Conservation (phyloP, 2,113 vertebrate genomes). For the Mugil cephalus region DNA sequence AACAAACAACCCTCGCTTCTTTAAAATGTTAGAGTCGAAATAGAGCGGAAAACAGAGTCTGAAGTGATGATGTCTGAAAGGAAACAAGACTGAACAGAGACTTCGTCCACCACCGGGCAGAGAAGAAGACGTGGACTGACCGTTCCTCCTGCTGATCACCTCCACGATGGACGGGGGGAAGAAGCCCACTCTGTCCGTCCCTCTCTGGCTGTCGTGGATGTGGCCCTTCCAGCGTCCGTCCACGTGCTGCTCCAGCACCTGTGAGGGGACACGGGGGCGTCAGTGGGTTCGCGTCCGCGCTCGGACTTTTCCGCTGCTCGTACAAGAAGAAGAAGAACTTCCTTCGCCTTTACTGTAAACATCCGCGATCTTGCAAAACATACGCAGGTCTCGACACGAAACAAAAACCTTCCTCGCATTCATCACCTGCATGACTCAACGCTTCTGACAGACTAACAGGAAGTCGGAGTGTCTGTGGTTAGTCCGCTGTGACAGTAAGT, state of each 20-base stretch:
- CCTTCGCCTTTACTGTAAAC: too few species aligned
- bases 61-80: too few species aligned
- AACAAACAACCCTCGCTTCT: too few species aligned
- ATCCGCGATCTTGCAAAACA: too few species aligned
- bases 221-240: slow-evolving; percentile 98
- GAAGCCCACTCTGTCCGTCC: slow-evolving; percentile 92
- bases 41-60: too few species aligned
- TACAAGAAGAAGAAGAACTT: not conserved
- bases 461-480: not conserved
- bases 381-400: not conserved
- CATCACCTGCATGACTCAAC: slow-evolving; percentile 4
- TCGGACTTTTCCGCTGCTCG: not conserved
- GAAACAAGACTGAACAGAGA: too few species aligned
- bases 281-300: not conserved
- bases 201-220: slow-evolving; percentile 91
- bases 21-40: too few species aligned
- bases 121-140: slow-evolving; percentile 71
- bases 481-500: too few species aligned
- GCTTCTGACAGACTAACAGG: not conserved
- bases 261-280: slow-evolving; percentile 1
- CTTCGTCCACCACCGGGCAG: not conserved
- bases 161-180: slow-evolving; percentile 95
- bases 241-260: slow-evolving; percentile 94
- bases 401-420: not conserved
- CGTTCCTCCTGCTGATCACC: slow-evolving; percentile 92